Base-by-base conservation (phyloP, 2,113 vertebrate genomes). In the Phalacrocorax pelagicus region DNA sequence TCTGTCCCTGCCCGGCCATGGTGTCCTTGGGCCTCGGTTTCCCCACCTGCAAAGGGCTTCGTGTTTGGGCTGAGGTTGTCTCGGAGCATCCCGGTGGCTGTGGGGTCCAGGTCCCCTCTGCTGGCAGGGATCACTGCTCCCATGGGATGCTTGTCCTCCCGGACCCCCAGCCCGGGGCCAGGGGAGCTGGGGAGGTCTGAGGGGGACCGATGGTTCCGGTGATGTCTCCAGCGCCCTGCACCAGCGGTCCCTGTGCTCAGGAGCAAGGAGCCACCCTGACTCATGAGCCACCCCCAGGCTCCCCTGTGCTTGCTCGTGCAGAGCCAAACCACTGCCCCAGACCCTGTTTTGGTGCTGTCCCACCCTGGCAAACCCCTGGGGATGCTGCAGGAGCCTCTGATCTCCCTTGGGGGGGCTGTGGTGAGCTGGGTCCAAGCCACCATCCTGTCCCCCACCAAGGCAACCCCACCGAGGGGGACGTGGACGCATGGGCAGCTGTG, bases 291-390 rank as follows among this genome's bases (percentile, higher is more conserved):
- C 4, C 42, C 42, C 26, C 88, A 2, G n/a, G 44, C 49, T 42
- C 40, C 62, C 15, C 62, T 4, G 1, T 5, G 40, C 29, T 36
- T 32, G 26, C 36, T 29, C 3, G 1, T 55, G 75, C 24, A 7
- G 81, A 67, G 6, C 58, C 71, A 44, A 8, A 30, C 12, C 73
- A 11, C 49, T 1, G 0, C 12, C 70, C 29, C 6, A 32, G 27
- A 34, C 15, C 72, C 44, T 5, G 1, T 9, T 52, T 36, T 32
- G 72, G 67, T 46, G 59, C 11, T 47, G 27, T 6, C 29, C 30
- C 77, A 12, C 47, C 75, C 18, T 0, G 2, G 11, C 11, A 32
- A 24, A 12, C 8, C 26, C 12, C 6, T 11, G 3, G n/a, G 6
- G 65, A 34, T 14, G 19, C 63, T 44, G 55, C 26, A 42, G 70